Percentiles rank a stretch among this genome's conserved stretches.
Evolutionary conservation across 2,797 vertebrate genomes (phyloP).

Genomic region (Megaceryle alcyon): DNA sequence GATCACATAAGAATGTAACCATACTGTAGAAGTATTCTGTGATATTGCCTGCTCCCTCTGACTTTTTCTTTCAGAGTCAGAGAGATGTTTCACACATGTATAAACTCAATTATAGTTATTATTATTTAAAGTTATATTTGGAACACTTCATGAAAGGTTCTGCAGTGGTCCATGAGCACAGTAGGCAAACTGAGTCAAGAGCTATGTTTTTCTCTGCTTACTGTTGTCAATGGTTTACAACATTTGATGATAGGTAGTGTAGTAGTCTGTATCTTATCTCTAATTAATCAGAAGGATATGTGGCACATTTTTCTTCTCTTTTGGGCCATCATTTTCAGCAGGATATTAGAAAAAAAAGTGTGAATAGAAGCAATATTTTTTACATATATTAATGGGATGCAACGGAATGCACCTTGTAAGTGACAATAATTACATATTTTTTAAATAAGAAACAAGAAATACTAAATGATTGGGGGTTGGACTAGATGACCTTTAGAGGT

Average conservation of each 20-base stretch:
- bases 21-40: background rate
- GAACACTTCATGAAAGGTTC: background rate
- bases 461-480: background rate
- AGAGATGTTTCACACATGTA: background rate
- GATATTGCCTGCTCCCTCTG: background rate
- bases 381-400: background rate
- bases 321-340: background rate
- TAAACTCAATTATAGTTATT: background rate
- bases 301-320: background rate
- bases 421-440: background rate
- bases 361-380: background rate
- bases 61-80: background rate
- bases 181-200: background rate
- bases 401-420: background rate
- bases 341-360: background rate
- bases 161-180: background rate
- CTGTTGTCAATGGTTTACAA: background rate
- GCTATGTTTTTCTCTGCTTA: background rate
- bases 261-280: background rate
- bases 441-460: background rate
- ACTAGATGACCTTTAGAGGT: too few species aligned
- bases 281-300: background rate
- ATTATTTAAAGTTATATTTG: background rate
- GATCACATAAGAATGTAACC: background rate
- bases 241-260: background rate